These are phyloP conservation scores for Nilaparvata lugens DNA, from an alignment of 1,140 invertebrate species.

Conservation along the genomic window DNA sequence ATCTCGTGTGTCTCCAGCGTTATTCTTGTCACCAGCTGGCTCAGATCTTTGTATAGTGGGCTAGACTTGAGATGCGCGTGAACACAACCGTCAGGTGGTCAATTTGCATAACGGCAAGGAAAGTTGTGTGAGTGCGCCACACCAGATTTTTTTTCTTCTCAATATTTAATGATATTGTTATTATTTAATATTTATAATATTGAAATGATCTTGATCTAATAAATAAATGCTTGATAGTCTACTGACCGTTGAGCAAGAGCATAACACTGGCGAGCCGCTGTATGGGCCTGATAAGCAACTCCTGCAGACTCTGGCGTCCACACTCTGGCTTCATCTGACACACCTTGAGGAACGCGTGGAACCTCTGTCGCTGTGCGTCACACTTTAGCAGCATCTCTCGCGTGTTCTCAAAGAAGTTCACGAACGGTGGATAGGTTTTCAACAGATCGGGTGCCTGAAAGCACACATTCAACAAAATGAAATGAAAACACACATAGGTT, in stretches of 20 bases:
- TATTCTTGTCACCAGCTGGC: too few relatives aligned
- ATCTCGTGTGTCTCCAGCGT: too few relatives aligned
- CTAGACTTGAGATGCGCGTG: too few relatives aligned
- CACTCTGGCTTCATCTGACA: slow-evolving; percentile 88
- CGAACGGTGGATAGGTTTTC: slow-evolving; percentile 93
- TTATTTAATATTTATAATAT: too few relatives aligned
- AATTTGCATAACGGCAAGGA: too few relatives aligned
- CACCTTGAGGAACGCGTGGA: slow-evolving; percentile 97
- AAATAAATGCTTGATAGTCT: not conserved
- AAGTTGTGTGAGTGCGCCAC: too few relatives aligned
- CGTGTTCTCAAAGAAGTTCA: slow-evolving; percentile 95
- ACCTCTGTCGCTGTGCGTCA: slow-evolving; percentile 84
- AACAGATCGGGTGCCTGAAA: slow-evolving; percentile 55
- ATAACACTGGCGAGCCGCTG: slow-evolving; percentile 93
- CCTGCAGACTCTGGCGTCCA: slow-evolving; percentile 86
- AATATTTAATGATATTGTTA: too few relatives aligned
- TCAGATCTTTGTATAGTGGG: too few relatives aligned
- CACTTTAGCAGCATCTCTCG: slow-evolving; percentile 86
- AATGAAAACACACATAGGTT: too few relatives aligned
- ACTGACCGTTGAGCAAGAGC: slow-evolving; percentile 81
- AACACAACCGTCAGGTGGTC: too few relatives aligned
- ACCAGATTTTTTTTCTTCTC: too few relatives aligned
- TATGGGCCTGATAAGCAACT: slow-evolving; percentile 91
- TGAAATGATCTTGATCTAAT: too few relatives aligned
- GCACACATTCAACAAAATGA: not conserved